Evolutionary conservation across 2,888 invertebrate genomes (phyloP).

Genomic region (Helleia helle): DNA sequence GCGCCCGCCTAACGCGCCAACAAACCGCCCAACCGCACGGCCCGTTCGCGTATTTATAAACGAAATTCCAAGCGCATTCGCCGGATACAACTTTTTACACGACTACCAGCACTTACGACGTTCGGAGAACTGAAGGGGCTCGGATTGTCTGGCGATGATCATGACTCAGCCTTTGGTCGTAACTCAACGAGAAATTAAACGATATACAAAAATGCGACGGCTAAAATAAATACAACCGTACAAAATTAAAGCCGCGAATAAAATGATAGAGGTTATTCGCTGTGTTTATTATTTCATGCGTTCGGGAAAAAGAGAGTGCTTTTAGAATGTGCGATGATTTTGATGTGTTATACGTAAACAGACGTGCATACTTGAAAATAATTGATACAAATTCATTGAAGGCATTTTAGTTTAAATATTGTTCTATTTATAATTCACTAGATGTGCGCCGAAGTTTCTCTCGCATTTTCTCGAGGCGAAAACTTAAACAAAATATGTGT

Average conservation of each 20-base stretch:
- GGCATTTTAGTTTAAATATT: too few relatives aligned
- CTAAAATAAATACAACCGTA: slow-evolving; percentile 43
- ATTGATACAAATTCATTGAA: too few relatives aligned
- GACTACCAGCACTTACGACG: slow-evolving; percentile 71
- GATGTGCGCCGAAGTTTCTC: too few relatives aligned
- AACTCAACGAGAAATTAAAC: slow-evolving; percentile 33
- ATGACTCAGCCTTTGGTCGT: slow-evolving; percentile 45
- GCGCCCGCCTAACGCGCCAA: too few relatives aligned
- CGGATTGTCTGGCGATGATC: slow-evolving; percentile 53
- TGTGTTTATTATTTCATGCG: slow-evolving; percentile 34
- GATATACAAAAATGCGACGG: slow-evolving; percentile 37
- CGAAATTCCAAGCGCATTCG: slow-evolving; percentile 61
- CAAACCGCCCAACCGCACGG: slow-evolving; percentile 20
- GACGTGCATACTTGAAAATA: too few relatives aligned
- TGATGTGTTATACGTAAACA: slow-evolving; percentile 5
- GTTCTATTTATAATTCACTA: too few relatives aligned
- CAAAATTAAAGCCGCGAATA: slow-evolving; percentile 33
- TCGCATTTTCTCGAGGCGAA: too few relatives aligned
- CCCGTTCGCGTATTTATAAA: slow-evolving; percentile 58
- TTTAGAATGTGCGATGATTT: not conserved
- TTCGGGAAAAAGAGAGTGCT: slow-evolving; percentile 29
- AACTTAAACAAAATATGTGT: too few relatives aligned
- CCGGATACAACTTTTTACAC: slow-evolving; percentile 73
- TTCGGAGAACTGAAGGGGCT: slow-evolving; percentile 64
- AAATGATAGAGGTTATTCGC: slow-evolving; percentile 41